phyloP scores from a whole-genome alignment of 2,888 invertebrate genomes.

The Oscheius sp. region DNA sequence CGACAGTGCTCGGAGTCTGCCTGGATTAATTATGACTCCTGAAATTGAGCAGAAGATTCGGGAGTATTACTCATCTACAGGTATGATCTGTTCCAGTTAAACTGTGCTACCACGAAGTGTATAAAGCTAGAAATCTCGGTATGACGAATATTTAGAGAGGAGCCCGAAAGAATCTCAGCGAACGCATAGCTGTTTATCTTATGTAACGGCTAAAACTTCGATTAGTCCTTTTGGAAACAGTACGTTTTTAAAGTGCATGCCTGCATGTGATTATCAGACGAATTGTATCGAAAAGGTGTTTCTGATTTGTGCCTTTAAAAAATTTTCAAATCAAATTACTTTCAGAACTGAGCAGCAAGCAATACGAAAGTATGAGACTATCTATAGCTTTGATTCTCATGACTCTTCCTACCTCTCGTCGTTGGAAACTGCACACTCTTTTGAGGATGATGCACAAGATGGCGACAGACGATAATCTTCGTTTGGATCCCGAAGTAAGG shows the following conservation, averaged over 20 bases:
- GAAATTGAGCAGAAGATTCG: conserved; percentile 11
- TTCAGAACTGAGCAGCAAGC: conserved; percentile 9
- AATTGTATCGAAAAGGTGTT: neutral
- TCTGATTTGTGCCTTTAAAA: neutral
- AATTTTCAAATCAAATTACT: neutral
- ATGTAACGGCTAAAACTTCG: conserved; percentile 5
- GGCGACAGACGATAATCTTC: conserved; percentile 24
- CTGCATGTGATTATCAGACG: neutral
- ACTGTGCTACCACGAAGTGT: too few species aligned
- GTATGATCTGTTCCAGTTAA: neutral
- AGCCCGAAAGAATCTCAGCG: neutral
- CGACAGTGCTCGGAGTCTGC: neutral
- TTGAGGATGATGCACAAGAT: conserved; percentile 31
- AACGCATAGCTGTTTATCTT: conserved; percentile 2
- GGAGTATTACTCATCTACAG: neutral
- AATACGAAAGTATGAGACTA: neutral
- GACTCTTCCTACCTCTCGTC: conserved; percentile 3
- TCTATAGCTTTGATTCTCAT: conserved; percentile 30
- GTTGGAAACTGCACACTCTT: conserved; percentile 23
- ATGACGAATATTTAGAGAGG: too few species aligned
- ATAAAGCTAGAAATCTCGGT: too few species aligned
- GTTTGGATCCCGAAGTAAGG: neutral
- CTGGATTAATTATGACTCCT: conserved; percentile 20
- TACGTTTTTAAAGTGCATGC: neutral
- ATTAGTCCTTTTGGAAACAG: conserved; percentile 14